Evolutionary conservation across 2,888 invertebrate genomes (phyloP), one percentile per base, ranked within the genome.

Genomic region (Ceratothoa steindachneri): DNA sequence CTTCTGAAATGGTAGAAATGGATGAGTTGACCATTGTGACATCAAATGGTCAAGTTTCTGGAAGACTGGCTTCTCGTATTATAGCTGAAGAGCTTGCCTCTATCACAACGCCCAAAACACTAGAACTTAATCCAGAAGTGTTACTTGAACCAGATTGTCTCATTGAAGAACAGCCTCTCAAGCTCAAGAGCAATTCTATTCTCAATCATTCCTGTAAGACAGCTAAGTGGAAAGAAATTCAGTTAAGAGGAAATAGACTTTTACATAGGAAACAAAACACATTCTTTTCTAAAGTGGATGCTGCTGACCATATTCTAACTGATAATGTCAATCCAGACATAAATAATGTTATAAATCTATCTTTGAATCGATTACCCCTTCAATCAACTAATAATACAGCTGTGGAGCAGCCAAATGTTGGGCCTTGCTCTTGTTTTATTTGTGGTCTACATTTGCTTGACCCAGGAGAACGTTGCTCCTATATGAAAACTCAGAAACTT

Each of bases 331-430:
- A 29, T 28, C n/a, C 67, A 7, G 28, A 22, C 30, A 67, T 19
- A 22, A 24, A 67, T 3, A 19, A 52, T 55, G n/a, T 41, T 31
- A 5, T 55, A 24, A 67, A 31, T 64, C 30, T 55, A 7, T 55
- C 60, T 3, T 29, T 65, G 0, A 69, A 69, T 52, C 24, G 64
- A 22, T 51, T 73, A 19, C 30, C 65, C 7, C 69, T 30, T 29
- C 69, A 69, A 4, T 64, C 73, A 15, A 69, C 73, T n/a, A 65
- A 55, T n/a, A 73, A 30, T 1, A 73, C 73, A 0, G 69, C 73
- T 28, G 73, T 73, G 1, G 73, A 73, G 22, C 73, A 73, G 27
- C 73, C 73, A 51, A 73, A 73, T 65, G 64, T 69, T 69, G 73
- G 73, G 12, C 73, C 73, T 51, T 73, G 69, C 28, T 64, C 65